Evolutionary conservation across 2,113 vertebrate species (phyloP).

Genomic region (Gobius niger): DNA sequence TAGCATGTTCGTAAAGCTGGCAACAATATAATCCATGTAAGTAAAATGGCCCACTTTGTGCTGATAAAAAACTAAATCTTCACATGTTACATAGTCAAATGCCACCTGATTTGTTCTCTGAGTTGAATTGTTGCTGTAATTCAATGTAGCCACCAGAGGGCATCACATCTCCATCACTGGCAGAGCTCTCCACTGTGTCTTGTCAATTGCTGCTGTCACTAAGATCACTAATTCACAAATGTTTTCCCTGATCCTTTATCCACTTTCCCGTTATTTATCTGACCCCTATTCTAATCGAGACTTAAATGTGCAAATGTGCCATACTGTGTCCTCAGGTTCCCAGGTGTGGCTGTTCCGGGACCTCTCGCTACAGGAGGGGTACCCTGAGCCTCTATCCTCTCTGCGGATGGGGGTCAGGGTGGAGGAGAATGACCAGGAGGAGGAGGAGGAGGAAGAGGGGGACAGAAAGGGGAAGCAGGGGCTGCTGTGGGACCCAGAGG

Average conservation of each 20-base stretch:
- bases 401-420: slow-evolving; percentile 29
- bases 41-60: too few species aligned
- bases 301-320: not conserved
- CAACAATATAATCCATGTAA: too few species aligned
- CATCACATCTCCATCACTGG: too few species aligned
- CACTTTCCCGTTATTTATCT: not conserved
- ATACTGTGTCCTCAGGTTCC: slow-evolving; percentile 50
- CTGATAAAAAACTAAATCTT: too few species aligned
- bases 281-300: not conserved
- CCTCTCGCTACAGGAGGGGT: slow-evolving; percentile 71
- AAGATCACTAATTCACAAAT: not conserved
- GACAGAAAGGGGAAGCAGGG: slow-evolving; percentile 29
- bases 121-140: too few species aligned
- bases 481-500: slow-evolving; percentile 63
- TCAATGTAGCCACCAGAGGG: too few species aligned
- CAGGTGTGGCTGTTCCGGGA: slow-evolving; percentile 74
- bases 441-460: not conserved
- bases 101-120: too few species aligned
- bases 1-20: too few species aligned
- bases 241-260: not conserved
- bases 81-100: too few species aligned
- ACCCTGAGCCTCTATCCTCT: slow-evolving; percentile 62
- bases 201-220: too few species aligned
- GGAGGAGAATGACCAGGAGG: not conserved
- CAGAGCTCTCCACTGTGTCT: too few species aligned